Conservation (phyloP, 2,797 vertebrate genomes). For the Heterohyrax brucei region DNA sequence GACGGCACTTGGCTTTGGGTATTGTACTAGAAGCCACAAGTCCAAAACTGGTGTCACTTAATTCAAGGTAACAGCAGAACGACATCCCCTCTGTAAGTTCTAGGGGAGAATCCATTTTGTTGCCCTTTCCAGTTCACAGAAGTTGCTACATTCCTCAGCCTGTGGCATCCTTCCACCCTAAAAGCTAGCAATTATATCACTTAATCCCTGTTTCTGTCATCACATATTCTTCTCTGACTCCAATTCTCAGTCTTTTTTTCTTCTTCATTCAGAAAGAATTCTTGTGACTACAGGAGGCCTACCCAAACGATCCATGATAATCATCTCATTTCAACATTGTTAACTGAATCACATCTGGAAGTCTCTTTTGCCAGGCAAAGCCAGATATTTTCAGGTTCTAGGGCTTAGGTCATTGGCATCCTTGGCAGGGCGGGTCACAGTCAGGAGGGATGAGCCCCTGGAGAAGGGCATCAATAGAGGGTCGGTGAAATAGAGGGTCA, state of each 20-base stretch:
- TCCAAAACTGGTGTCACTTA: neutral
- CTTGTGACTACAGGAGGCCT: neutral
- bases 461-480: too few species aligned
- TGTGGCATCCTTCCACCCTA: neutral
- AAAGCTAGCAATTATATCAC: neutral
- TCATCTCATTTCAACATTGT: neutral
- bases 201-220: neutral
- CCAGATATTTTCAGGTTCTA: neutral
- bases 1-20: neutral
- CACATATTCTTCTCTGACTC: neutral
- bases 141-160: neutral
- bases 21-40: neutral
- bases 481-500: too few species aligned
- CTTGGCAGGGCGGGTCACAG: neutral
- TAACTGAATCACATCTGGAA: neutral
- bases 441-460: too few species aligned
- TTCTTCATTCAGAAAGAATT: neutral
- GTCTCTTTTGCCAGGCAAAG: neutral
- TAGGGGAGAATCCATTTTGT: neutral
- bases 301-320: neutral
- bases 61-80: neutral
- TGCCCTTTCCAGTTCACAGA: neutral
- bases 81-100: neutral
- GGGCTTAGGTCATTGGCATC: neutral
- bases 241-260: neutral